Evolutionary conservation across 2,888 invertebrate genomes (phyloP).

Genomic region (Cordilura impudica): DNA sequence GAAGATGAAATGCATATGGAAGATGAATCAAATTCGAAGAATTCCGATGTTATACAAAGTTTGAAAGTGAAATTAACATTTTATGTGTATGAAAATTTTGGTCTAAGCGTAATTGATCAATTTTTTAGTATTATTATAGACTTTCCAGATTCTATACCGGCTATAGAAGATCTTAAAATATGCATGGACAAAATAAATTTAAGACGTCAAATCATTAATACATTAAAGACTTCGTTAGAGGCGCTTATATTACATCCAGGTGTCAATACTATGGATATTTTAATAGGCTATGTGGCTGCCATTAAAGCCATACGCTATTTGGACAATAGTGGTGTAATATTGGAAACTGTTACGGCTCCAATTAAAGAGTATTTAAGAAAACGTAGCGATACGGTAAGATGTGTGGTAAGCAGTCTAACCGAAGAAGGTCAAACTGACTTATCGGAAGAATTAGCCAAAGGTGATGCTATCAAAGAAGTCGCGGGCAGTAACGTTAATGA

Average conservation of each 20-base stretch:
- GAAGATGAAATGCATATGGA: constrained; percentile 77
- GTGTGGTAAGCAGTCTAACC: constrained; percentile 95
- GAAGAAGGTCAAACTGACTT: constrained; percentile 95
- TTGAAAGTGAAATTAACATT: constrained; percentile 88
- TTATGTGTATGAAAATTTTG: constrained; percentile 92
- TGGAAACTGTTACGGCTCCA: constrained; percentile 96
- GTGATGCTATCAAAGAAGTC: constrained; percentile 85
- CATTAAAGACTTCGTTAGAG: constrained; percentile 89
- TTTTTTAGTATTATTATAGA: constrained; percentile 97
- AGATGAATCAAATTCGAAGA: constrained; percentile 80
- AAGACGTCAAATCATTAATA: constrained; percentile 86
- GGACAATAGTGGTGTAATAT: constrained; percentile 94
- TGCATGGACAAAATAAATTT: constrained; percentile 93
- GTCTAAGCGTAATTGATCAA: constrained; percentile 91
- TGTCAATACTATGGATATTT: constrained; percentile 95
- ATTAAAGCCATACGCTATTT: constrained; percentile 94
- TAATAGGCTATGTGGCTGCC: constrained; percentile 97
- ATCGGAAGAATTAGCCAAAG: constrained; percentile 92
- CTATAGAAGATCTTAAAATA: constrained; percentile 90
- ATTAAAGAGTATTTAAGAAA: constrained; percentile 91
- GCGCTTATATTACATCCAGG: constrained; percentile 94
- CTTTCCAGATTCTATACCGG: constrained; percentile 96
- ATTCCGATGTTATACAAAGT: constrained; percentile 81
- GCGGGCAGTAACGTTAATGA: constrained; percentile 84
- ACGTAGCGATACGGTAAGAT: constrained; percentile 96